A percentile compares a stretch with the other conserved stretches of the same genome.
phyloP scores from a whole-genome alignment of 2,888 invertebrate species.

The Lasiommata megera region DNA sequence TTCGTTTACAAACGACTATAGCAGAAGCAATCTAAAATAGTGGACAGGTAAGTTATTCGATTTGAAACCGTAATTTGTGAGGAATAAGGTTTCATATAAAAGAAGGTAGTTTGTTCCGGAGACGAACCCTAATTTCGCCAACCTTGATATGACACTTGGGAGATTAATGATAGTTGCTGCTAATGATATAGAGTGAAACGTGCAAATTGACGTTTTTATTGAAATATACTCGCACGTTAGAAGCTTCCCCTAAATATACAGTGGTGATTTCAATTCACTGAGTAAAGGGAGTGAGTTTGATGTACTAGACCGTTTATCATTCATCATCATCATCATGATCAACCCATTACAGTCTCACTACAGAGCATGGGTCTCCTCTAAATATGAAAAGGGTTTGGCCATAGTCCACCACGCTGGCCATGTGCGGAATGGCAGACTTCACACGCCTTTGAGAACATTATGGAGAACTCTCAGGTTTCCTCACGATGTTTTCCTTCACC shows the following conservation, averaged over 20 bases:
- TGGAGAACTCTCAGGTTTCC: no score
- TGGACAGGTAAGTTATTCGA: slow-evolving; percentile 3
- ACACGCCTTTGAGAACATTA: no score
- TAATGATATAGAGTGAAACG: slow-evolving; percentile 7
- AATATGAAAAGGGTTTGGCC: no score
- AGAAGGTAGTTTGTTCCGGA: not conserved
- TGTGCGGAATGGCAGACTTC: no score
- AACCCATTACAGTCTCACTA: no score
- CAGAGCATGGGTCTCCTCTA: no score
- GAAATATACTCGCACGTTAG: not conserved
- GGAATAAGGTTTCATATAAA: not conserved
- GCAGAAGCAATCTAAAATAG: slow-evolving; percentile 3
- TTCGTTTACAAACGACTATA: not conserved
- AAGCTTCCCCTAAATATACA: not conserved
- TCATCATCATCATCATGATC: no score
- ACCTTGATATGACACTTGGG: slow-evolving; percentile 23
- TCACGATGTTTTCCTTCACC: no score
- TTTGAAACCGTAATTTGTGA: not conserved
- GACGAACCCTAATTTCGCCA: slow-evolving; percentile 18
- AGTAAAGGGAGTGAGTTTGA: no score
- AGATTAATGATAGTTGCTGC: slow-evolving; percentile 21
- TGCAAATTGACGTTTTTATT: slow-evolving; percentile 7
- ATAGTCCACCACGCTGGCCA: no score
- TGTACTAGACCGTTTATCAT: no score
- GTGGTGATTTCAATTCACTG: not conserved